A percentile compares a stretch with the other conserved stretches of the same genome.
Evolutionary conservation across 2,797 vertebrate genomes (phyloP).

Genomic region (Buphagus erythrorhynchus): DNA sequence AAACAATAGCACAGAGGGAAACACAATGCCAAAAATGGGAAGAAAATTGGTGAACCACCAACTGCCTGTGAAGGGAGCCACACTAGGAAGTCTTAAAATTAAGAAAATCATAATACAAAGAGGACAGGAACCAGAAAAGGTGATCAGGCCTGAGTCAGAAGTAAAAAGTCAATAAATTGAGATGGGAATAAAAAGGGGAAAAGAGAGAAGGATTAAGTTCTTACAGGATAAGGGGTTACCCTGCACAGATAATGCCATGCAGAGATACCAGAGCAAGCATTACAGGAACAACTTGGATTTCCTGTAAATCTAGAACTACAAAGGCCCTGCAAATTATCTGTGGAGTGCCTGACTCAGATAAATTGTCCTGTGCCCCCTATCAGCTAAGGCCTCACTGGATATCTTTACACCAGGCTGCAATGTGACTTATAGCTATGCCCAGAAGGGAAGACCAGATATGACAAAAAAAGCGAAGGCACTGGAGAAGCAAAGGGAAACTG

Average conservation of each 20-base stretch:
- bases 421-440: rapidly evolving
- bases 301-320: neutral
- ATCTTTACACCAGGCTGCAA: neutral
- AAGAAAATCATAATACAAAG: neutral
- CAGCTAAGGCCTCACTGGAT: neutral
- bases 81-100: neutral
- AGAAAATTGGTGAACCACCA: neutral
- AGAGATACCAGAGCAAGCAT: neutral
- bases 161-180: neutral
- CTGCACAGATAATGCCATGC: neutral
- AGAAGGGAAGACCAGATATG: neutral
- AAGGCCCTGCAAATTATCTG: neutral
- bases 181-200: neutral
- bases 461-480: neutral
- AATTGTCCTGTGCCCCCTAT: neutral
- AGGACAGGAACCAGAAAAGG: neutral
- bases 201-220: neutral
- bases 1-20: neutral
- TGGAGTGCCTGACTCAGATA: neutral
- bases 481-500: neutral
- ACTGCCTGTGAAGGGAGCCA: neutral
- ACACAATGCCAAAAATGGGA: neutral
- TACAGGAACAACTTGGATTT: neutral
- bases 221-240: neutral
- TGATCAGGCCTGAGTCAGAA: neutral